Base-by-base conservation (phyloP, 1,140 invertebrate species). In the Lamellibrachia luymesi region DNA sequence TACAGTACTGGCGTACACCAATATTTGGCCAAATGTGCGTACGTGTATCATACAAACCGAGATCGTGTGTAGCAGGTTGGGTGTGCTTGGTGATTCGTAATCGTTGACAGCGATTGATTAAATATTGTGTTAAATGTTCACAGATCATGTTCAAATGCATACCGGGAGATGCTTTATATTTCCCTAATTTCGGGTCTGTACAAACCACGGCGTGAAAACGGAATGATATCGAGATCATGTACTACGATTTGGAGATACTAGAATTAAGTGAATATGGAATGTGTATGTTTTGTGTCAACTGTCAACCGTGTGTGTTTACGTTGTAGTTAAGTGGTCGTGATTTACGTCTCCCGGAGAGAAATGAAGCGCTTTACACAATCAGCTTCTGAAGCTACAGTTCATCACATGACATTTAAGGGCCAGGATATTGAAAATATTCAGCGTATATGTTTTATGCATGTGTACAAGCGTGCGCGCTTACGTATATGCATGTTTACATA, bases 351-450 rank as follows among this genome's bases (percentile, higher is more conserved):
- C 17, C 64, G 17, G 64, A 4, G 64, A 80, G 64, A 80, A 22
- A 80, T 80, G 13, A 80, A 80, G 64, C 17, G 64, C 13, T 22
- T 22, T 80, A 80, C 64, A 80, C 64, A 10, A 80, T 80, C 64
- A 80, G 64, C 64, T 80, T 80, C 64, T 80, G 64, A 80, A 80
- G 64, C 64, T 80, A 80, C 13, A 10, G 64, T 80, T 80, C 64
- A 80, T 80, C 64, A 22, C 25, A 22, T 22, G 64, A 80, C 64
- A 22, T 80, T 1, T 80, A 80, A 80, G 25, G 64, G 7, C 64
- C 64, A 80, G 64, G 64, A 80, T 80, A 80, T 80, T 80, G 64
- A 80, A 80, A 80, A 80, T 80, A 80, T 80, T 80, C 64, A 80
- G 64, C 64, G 25, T 80, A 10, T 80, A 17, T 56, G 17, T 80